Evolutionary conservation across 2,797 vertebrate genomes (phyloP).

Genomic region (Lutjanus argentimaculatus): DNA sequence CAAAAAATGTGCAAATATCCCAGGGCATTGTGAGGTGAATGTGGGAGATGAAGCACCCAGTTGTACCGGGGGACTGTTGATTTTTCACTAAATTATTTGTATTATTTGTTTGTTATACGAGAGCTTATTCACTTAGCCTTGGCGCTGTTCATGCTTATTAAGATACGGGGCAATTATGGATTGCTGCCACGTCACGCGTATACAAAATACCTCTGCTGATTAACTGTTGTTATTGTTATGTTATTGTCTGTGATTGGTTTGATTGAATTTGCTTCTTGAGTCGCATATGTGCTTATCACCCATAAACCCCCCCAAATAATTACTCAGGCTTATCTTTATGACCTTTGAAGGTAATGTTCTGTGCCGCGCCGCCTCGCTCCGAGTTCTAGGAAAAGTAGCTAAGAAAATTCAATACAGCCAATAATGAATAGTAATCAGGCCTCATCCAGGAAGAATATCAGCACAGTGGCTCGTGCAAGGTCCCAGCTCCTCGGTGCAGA

Average conservation of each 20-base stretch:
- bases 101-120: slow-evolving; percentile 65
- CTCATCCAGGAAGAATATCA: slow-evolving; percentile 33
- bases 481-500: slow-evolving; percentile 3
- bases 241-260: slow-evolving; percentile 56
- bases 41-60: slow-evolving; percentile 30
- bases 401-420: slow-evolving; percentile 44
- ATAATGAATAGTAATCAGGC: slow-evolving; percentile 52
- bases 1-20: slow-evolving; percentile 53
- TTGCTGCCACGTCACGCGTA: slow-evolving; percentile 41
- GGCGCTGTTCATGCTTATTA: slow-evolving; percentile 44
- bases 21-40: slow-evolving; percentile 58
- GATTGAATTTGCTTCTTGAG: slow-evolving; percentile 64
- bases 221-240: slow-evolving; percentile 58
- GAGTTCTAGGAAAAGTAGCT: slow-evolving; percentile 31
- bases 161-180: slow-evolving; percentile 50
- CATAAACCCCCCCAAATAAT: slow-evolving; percentile 63
- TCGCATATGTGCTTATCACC: slow-evolving; percentile 63
- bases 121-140: slow-evolving; percentile 62
- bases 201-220: slow-evolving; percentile 59
- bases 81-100: slow-evolving; percentile 62
- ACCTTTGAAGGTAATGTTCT: slow-evolving; percentile 67
- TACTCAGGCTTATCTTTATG: slow-evolving; percentile 66
- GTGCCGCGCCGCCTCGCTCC: not conserved
- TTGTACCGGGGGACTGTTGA: slow-evolving; percentile 43
- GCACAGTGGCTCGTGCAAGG: slow-evolving; percentile 10